Evolutionary conservation across 2,797 vertebrate species (phyloP).

Genomic region (Neosilurus mollespiculum): DNA sequence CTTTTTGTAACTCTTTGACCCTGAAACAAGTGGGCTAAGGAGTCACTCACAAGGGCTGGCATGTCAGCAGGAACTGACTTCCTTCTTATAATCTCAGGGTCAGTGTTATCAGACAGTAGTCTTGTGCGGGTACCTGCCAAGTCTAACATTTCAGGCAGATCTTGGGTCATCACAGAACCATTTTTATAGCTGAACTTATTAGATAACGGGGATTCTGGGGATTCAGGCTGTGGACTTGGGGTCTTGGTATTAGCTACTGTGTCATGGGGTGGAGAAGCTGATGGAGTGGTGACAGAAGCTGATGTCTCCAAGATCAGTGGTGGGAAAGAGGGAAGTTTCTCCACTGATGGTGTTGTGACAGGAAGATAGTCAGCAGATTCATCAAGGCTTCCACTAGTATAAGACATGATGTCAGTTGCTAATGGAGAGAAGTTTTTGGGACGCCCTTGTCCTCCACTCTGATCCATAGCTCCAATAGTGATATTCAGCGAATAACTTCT

Average conservation of each 20-base stretch:
- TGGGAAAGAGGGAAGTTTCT: conserved; percentile 87
- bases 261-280: conserved; percentile 70
- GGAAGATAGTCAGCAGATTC: conserved; percentile 93
- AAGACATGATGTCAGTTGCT: conserved; percentile 94
- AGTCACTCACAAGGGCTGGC: conserved; percentile 65
- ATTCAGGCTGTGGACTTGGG: conserved; percentile 72
- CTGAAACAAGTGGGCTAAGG: conserved; percentile 69
- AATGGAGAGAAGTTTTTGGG: conserved; percentile 89
- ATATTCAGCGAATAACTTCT: conserved; percentile 98
- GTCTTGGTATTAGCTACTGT: conserved; percentile 57
- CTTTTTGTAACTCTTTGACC: conserved; percentile 72
- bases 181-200: conserved; percentile 86
- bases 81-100: conserved; percentile 79
- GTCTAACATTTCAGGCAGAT: conserved; percentile 97
- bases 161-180: conserved; percentile 87
- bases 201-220: conserved; percentile 79
- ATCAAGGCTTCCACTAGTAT: conserved; percentile 93
- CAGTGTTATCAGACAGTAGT: conserved; percentile 85
- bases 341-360: conserved; percentile 85
- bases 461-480: conserved; percentile 89
- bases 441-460: conserved; percentile 83
- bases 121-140: conserved; percentile 88
- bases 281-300: conserved; percentile 70
- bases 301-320: conserved; percentile 78
- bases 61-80: conserved; percentile 80